Conservation (phyloP, 2,888 invertebrate genomes). For the Stenotaenia linearis region DNA sequence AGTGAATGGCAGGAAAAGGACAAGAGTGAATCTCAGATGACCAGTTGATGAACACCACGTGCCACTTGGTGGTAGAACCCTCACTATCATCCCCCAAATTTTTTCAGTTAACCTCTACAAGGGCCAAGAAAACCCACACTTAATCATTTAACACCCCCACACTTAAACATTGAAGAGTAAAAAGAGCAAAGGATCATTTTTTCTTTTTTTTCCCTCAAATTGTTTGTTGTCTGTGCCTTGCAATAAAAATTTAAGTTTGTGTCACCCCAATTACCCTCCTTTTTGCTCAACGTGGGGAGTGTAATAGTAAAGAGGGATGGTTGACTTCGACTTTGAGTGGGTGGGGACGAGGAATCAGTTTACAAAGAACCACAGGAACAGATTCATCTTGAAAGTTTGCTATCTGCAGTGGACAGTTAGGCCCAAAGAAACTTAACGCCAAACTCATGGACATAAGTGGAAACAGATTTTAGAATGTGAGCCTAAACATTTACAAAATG, state of each 20-base stretch:
- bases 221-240: not conserved
- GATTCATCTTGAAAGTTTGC: conserved; percentile 11
- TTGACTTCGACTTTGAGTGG: not conserved
- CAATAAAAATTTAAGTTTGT: conserved; percentile 12
- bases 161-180: not conserved
- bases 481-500: not conserved
- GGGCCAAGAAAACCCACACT: conserved; percentile 23
- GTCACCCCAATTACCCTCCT: conserved; percentile 24
- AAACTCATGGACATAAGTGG: conserved; percentile 3
- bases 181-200: not conserved
- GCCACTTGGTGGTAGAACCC: not conserved
- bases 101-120: conserved; percentile 14
- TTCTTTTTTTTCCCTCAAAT: not conserved
- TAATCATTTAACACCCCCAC: conserved; percentile 3
- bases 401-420: conserved; percentile 21
- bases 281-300: not conserved
- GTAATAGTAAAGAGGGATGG: not conserved
- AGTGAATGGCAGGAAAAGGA: conserved; percentile 15
- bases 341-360: conserved; percentile 14
- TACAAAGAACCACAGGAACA: conserved; percentile 26
- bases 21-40: conserved; percentile 16
- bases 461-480: not conserved
- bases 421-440: not conserved
- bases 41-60: conserved; percentile 26
- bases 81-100: conserved; percentile 11